Base-by-base conservation (phyloP, 2,888 invertebrate genomes). In the Trissoscelio sp. region DNA sequence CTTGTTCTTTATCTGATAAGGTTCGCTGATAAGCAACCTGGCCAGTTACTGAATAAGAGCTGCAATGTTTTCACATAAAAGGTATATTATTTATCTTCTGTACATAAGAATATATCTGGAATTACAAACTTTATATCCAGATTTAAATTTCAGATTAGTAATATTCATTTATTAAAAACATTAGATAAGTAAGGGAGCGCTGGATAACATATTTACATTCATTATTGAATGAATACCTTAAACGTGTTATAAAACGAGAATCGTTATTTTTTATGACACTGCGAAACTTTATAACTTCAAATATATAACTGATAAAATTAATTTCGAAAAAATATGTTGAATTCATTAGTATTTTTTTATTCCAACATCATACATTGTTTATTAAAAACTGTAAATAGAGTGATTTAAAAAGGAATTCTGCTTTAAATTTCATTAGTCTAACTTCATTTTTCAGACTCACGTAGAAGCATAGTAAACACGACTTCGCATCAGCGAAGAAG, bases 1-100 rank as follows among this genome's bases (percentile, higher is more conserved):
- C 62, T 46, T 62, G 28, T 62, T 64, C 37, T 64, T 34, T 51
- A 37, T 64, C 64, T 37, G 64, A 64, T 64, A 48, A 64, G 37
- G 48, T n/a, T 22, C 16, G 7, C 42, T 48, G 46, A 46, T 62
- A 62, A 62, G 46, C 0, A 34, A 14, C 39, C 39, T 42, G 58
- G 20, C 58, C 24, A 42, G 22, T 42, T 42, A 58, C 24, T 24
- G 42, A 12, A 39, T 58, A 42, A 9, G 18, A 58, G 22, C n/a
- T 24, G 22, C 12, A 39, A 57, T 20, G 39, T 39, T 39, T 42
- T 9, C 18, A 0, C 20, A 24, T 58, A 58, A 42, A 58, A 42
- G n/a, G 14, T 7, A 58, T n/a, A 44, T 24, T 60, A 28, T 60
- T 60, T 44, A 60, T 44, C 42, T 44, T 14, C 11, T 7, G 1